Evolutionary conservation across 2,888 invertebrate species (phyloP).

Genomic region (Thelaira solivaga): DNA sequence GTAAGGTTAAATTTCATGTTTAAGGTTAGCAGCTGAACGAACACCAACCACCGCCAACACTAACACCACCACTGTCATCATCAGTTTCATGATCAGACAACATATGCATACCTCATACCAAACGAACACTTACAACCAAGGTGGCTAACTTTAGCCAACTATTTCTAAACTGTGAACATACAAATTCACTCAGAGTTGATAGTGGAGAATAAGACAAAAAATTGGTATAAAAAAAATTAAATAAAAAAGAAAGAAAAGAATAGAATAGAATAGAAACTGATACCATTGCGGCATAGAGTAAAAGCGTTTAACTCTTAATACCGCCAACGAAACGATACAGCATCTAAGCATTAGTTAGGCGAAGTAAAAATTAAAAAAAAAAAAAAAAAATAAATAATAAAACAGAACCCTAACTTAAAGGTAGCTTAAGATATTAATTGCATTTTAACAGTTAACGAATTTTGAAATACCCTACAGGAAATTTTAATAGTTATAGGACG

Average conservation of each 20-base stretch:
- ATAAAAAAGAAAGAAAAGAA: constrained; percentile 12
- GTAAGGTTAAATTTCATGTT: constrained; percentile 67
- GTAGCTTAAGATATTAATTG: not conserved
- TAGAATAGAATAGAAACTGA: constrained; percentile 53
- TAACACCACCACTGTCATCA: constrained; percentile 5
- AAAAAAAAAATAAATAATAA: not conserved
- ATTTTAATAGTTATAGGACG: not conserved
- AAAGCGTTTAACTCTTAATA: constrained; percentile 60
- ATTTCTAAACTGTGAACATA: constrained; percentile 73
- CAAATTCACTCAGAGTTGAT: constrained; percentile 76
- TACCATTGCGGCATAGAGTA: constrained; percentile 58
- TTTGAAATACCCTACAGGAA: not conserved
- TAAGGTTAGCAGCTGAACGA: constrained; percentile 62
- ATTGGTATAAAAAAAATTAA: constrained; percentile 25
- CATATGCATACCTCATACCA: constrained; percentile 43
- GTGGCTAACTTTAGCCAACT: constrained; percentile 50
- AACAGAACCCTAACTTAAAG: constrained; percentile 11
- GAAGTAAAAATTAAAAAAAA: not conserved
- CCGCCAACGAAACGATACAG: constrained; percentile 61
- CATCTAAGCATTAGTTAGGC: constrained; percentile 47
- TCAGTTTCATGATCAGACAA: constrained; percentile 23
- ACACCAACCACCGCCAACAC: constrained; percentile 23
- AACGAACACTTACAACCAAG: constrained; percentile 51
- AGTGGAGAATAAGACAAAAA: constrained; percentile 64
- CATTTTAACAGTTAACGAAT: not conserved